Conservation (phyloP, 2,888 invertebrate species). For the Thyatira batis region DNA sequence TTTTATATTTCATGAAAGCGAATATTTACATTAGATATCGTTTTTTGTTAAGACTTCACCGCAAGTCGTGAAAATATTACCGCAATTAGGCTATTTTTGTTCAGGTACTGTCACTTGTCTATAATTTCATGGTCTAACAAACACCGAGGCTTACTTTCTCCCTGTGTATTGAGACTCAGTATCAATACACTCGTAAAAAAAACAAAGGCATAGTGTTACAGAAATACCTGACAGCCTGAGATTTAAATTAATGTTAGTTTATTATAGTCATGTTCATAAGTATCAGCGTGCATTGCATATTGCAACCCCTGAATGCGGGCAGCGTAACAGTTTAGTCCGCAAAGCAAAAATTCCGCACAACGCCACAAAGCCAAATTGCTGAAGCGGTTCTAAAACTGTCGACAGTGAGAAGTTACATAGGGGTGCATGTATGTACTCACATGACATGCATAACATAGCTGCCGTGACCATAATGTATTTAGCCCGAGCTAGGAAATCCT, state of each 20-base stretch:
- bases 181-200: too few species aligned
- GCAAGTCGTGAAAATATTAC: too few species aligned
- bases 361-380: conserved; percentile 59
- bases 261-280: not conserved
- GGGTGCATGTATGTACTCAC: conserved; percentile 34
- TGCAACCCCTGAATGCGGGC: not conserved
- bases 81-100: too few species aligned
- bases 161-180: too few species aligned
- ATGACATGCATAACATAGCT: conserved; percentile 31
- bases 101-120: too few species aligned
- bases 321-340: not conserved
- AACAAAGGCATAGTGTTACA: too few species aligned
- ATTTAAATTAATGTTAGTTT: not conserved
- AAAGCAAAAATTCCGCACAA: conserved; percentile 52
- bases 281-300: not conserved
- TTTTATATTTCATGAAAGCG: too few species aligned
- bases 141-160: too few species aligned
- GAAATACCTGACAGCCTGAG: not conserved
- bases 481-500: not conserved
- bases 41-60: too few species aligned
- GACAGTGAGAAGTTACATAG: conserved; percentile 42
- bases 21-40: too few species aligned
- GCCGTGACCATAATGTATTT: conserved; percentile 1
- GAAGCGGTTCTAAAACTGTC: conserved; percentile 46
- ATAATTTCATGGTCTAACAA: too few species aligned